Evolutionary conservation across 2,113 vertebrate species (phyloP), one percentile per base, ranked within the genome.

Genomic region (Ascaphus truei): DNA sequence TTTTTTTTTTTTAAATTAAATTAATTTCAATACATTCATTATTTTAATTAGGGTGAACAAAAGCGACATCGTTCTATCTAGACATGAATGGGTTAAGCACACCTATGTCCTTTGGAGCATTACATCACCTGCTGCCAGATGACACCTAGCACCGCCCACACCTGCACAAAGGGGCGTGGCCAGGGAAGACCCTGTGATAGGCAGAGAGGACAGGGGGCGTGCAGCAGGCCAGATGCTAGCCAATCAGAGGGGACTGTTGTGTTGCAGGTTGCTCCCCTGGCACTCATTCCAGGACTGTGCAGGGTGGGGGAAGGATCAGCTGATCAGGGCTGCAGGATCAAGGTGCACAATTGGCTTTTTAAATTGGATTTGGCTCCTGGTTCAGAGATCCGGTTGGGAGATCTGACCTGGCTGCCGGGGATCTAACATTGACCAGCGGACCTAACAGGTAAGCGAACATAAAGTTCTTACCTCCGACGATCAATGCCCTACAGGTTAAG

Each of bases 231-330:
- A 20, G 37, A 51, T 52, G 39, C 18, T 57, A 41, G 53, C 65
- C 65, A 68, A 68, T 68, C 30, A 57, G 52, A 22, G 12, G 3
- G 3, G 18, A 30, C 25, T 47, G 65, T 34, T 22, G 30, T 48
- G 65, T 26, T 26, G 30, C 53, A 68, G 53, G 65, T 58, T 68
- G 29, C 22, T 48, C 48, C 52, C n/a, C 53, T 36, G 53, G 29
- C 53, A 56, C 15, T 64, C 53, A 68, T 16, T 68, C 52, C 65
- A 36, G 41, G 41, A 34, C 25, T 58, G 41, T 58, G 29, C 39
- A 55, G 64, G 64, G 65, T 57, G 53, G 65, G 65, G 65, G 53
- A 56, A 68, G 41, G 29, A 58, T 68, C 65, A 68, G 65, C 65
- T 68, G 65, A 48, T 68, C 52, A 26, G 51, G 7, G 7, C 51